Conservation (phyloP, 2,888 invertebrate genomes). For the Elysia crispata region DNA sequence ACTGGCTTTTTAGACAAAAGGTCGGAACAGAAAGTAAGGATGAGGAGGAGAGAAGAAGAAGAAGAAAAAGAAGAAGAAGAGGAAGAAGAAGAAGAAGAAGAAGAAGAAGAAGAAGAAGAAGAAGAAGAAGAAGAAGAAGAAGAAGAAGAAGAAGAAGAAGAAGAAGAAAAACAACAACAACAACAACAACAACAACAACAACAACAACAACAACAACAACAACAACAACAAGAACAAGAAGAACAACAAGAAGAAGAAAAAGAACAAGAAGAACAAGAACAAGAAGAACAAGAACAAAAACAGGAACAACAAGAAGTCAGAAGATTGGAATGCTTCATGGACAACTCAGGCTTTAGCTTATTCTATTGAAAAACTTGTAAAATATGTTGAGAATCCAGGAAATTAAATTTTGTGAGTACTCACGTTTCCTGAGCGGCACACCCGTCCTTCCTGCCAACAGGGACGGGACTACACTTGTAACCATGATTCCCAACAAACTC, state of each 20-base stretch:
- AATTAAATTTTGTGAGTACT: too few relatives aligned
- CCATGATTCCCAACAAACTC: too few relatives aligned
- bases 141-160: not conserved
- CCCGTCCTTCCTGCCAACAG: too few relatives aligned
- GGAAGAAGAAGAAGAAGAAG: conserved; percentile 6
- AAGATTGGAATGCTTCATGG: too few relatives aligned
- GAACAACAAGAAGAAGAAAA: conserved; percentile 1
- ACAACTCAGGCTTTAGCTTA: too few relatives aligned
- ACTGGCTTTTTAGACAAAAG: too few relatives aligned
- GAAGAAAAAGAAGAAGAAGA: not conserved
- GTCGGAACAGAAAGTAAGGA: not conserved
- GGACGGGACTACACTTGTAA: too few relatives aligned
- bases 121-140: not conserved
- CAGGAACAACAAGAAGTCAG: too few relatives aligned
- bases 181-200: conserved; percentile 10
- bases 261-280: not conserved
- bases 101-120: conserved; percentile 24
- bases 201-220: conserved; percentile 10
- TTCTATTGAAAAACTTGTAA: too few relatives aligned
- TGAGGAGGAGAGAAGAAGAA: not conserved
- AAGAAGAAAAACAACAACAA: not conserved
- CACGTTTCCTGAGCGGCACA: too few relatives aligned
- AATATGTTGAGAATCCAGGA: too few relatives aligned
- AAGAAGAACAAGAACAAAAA: too few relatives aligned
- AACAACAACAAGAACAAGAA: conserved; percentile 6